Percentiles rank a stretch among this genome's conserved stretches.
Evolutionary conservation across 92 coral and sea anemone genomes (phyloP).

Genomic region (Heliopora coerulea): DNA sequence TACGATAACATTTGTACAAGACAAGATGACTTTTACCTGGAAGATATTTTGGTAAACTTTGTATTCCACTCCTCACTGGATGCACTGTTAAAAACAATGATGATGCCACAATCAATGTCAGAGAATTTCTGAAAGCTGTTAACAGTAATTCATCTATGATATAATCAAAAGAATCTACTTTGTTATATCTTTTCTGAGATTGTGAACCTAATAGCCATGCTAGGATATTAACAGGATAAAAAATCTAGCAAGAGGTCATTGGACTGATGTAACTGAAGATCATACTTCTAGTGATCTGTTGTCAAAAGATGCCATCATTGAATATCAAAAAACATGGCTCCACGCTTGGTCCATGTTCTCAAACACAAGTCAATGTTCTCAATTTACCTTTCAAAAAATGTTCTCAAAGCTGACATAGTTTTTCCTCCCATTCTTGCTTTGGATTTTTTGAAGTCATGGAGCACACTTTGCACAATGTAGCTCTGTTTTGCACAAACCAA

Average conservation of each 20-base stretch:
- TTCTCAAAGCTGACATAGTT: neutral
- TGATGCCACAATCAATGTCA: too few species aligned
- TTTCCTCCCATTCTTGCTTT: slow-evolving; percentile 16
- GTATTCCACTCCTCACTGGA: slow-evolving; percentile 4
- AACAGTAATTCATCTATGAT: neutral
- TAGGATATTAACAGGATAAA: too few species aligned
- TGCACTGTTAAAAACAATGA: neutral
- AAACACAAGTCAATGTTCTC: too few species aligned
- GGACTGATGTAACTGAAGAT: too few species aligned
- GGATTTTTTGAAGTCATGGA: slow-evolving; percentile 9
- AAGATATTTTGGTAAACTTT: neutral
- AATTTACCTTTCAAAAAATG: slow-evolving; percentile 13
- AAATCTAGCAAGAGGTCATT: too few species aligned
- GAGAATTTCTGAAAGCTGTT: too few species aligned
- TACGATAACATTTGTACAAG: neutral
- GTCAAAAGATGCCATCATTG: neutral
- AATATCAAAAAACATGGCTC: too few species aligned
- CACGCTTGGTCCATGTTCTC: too few species aligned
- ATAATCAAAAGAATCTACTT: too few species aligned
- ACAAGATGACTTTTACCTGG: neutral
- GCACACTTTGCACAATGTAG: neutral
- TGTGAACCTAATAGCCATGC: too few species aligned
- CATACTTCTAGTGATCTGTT: too few species aligned
- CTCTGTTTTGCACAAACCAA: neutral
- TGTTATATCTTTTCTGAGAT: too few species aligned